These are phyloP conservation scores for Riptortus pedestris DNA, from an alignment of 1,140 invertebrate genomes.

Conservation along the genomic window DNA sequence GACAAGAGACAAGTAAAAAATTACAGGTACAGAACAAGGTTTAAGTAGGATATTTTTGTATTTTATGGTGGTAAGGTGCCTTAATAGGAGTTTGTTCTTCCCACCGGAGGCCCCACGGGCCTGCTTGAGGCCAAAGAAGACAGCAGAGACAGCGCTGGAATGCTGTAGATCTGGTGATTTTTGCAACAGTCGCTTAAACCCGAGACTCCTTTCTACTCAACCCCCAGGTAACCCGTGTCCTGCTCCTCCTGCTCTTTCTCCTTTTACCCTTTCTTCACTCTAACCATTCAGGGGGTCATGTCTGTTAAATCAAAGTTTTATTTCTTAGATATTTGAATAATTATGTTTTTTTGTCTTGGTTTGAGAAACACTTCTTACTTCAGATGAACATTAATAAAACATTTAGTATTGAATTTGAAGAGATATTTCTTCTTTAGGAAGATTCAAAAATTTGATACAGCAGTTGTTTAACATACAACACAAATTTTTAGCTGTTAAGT, in stretches of 20 bases:
- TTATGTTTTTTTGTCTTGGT: not conserved
- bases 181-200: slow-evolving; percentile 50
- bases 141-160: slow-evolving; percentile 41
- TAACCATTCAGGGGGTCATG: not conserved
- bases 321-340: too few relatives aligned
- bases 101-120: slow-evolving; percentile 56
- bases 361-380: not conserved
- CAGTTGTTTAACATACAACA: too few relatives aligned
- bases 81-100: slow-evolving; percentile 53
- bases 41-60: not conserved
- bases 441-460: too few relatives aligned
- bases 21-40: too few relatives aligned
- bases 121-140: slow-evolving; percentile 45
- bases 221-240: not conserved
- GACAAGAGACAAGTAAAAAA: too few relatives aligned
- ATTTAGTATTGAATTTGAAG: not conserved
- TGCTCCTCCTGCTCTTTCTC: not conserved
- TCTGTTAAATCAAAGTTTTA: too few relatives aligned
- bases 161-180: slow-evolving; percentile 54
- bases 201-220: slow-evolving; percentile 37
- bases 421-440: too few relatives aligned
- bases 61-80: slow-evolving; percentile 46
- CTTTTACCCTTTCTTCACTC: not conserved
- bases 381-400: not conserved
- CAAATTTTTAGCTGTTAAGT: too few relatives aligned